These are phyloP conservation scores for Busseola fusca DNA, from an alignment of 2,888 invertebrate species.

Conservation along the genomic window DNA sequence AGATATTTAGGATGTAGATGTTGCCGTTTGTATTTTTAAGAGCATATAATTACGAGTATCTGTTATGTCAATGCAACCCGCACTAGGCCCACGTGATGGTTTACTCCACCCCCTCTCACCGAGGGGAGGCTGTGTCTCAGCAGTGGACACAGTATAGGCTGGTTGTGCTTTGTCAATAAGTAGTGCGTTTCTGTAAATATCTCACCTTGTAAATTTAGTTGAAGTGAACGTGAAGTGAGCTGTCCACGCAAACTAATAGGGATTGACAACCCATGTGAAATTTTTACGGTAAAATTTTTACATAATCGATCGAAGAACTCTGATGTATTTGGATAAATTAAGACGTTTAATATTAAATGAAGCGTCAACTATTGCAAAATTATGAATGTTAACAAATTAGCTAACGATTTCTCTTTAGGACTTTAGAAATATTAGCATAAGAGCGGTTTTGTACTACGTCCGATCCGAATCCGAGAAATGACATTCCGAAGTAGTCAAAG, in stretches of 20 bases:
- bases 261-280: no score
- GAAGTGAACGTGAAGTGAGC: no score
- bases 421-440: conserved; percentile 11
- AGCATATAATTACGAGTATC: neutral
- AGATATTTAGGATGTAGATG: neutral
- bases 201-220: no score
- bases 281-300: no score
- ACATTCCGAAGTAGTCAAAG: neutral
- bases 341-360: neutral
- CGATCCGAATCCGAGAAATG: no score
- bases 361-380: neutral
- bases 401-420: conserved; percentile 24
- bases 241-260: no score
- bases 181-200: no score
- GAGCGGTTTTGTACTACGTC: no score
- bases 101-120: neutral
- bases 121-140: neutral
- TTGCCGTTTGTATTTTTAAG: neutral
- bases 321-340: neutral
- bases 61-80: neutral
- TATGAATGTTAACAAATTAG: conserved; percentile 27
- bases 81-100: neutral
- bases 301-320: no score
- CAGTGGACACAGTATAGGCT: neutral
- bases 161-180: neutral